Conservation (phyloP, 2,888 invertebrate genomes). For the Agrochola macilenta region DNA sequence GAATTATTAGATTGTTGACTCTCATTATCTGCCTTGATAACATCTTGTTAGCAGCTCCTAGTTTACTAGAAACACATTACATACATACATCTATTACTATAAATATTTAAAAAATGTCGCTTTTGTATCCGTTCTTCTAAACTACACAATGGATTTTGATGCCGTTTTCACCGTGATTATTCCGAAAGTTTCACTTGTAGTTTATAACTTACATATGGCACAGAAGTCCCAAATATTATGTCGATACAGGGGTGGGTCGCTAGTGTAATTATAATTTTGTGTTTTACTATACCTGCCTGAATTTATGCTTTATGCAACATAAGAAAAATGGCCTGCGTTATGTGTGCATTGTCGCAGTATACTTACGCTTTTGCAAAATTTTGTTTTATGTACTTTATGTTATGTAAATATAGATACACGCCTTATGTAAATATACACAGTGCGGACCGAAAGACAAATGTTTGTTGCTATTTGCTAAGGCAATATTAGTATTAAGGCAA, state of each 20-base stretch:
- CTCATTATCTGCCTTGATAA: constrained; percentile 20
- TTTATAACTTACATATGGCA: no score
- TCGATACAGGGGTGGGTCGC: no score
- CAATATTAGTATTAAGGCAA: constrained; percentile 31
- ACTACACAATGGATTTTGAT: no score
- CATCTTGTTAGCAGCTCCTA: not conserved
- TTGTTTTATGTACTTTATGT: constrained; percentile 3
- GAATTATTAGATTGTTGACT: constrained; percentile 20
- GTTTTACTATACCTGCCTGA: no score
- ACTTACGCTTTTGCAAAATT: constrained; percentile 11
- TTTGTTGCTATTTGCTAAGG: constrained; percentile 6
- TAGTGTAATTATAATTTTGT: no score
- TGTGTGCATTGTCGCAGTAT: not conserved
- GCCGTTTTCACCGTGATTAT: no score
- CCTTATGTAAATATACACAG: constrained; percentile 7
- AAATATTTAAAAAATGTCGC: no score
- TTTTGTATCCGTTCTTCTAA: no score
- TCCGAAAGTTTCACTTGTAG: no score
- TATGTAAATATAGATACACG: constrained; percentile 20
- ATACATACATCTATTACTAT: no score
- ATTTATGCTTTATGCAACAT: no score
- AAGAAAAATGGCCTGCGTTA: not conserved
- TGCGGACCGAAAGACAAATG: constrained; percentile 12
- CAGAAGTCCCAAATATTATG: no score
- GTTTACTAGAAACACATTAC: not conserved